Evolutionary conservation across 2,797 vertebrate species (phyloP).

Genomic region (Lepus townsendii): DNA sequence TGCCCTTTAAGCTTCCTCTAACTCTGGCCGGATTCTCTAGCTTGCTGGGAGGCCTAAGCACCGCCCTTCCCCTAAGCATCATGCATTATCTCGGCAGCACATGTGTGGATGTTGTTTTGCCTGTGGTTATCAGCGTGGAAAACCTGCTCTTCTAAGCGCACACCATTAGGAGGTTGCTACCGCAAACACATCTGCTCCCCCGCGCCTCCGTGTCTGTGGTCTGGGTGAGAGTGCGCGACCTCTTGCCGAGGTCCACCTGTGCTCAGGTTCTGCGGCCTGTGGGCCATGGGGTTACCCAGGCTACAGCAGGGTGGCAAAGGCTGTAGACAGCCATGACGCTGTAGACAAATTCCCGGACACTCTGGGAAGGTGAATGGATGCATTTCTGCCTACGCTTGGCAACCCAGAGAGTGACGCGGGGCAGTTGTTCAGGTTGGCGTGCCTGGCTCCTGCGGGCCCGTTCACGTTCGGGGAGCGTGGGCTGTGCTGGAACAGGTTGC

Average conservation of each 20-base stretch:
- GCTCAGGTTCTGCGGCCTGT: neutral
- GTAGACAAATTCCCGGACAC: neutral
- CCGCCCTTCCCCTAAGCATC: neutral
- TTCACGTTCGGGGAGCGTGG: conserved; percentile 46
- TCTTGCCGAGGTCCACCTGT: neutral
- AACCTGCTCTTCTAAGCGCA: conserved; percentile 39
- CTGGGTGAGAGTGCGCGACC: neutral
- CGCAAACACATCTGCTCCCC: neutral
- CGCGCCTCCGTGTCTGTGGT: neutral
- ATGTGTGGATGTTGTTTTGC: conserved; percentile 1
- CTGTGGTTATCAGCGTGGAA: conserved; percentile 24
- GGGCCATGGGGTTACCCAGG: neutral
- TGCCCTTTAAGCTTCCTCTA: neutral
- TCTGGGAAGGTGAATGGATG: conserved; percentile 33
- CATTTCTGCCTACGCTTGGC: conserved; percentile 55
- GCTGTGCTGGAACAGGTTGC: neutral
- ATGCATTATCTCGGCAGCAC: conserved; percentile 68
- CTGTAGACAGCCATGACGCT: neutral
- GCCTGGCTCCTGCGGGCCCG: neutral
- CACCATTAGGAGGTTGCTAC: neutral
- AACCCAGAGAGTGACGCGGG: conserved; percentile 6
- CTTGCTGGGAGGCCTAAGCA: neutral
- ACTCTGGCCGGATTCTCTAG: neutral
- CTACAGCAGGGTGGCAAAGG: neutral
- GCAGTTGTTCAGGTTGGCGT: conserved; percentile 64